Conservation (phyloP, 1,140 invertebrate genomes). For the Drosophila mauritiana region DNA sequence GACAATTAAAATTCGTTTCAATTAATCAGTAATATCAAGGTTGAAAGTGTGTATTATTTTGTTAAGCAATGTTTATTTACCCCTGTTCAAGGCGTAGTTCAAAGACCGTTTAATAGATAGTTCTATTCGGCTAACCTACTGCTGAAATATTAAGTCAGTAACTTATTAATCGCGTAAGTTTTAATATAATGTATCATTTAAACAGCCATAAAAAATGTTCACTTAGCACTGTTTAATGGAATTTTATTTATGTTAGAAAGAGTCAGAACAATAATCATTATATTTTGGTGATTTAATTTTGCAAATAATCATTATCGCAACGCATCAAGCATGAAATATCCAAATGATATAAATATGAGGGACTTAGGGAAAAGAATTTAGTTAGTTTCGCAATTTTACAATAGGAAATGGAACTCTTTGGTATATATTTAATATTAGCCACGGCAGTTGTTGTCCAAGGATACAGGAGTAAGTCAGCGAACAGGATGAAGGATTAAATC, state of each 20-base stretch:
- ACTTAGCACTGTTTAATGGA: constrained; percentile 1
- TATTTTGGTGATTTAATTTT: constrained; percentile 21
- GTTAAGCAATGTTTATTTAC: neutral
- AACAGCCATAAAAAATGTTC: neutral
- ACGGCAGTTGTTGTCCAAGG: neutral
- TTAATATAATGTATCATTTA: neutral
- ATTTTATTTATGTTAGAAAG: neutral
- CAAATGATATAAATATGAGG: constrained; percentile 22
- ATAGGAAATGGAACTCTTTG: neutral
- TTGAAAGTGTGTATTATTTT: neutral
- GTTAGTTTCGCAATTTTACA: constrained; percentile 7
- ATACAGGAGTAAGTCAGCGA: constrained; percentile 41
- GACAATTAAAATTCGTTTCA: neutral
- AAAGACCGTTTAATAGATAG: neutral
- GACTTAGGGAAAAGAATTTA: constrained; percentile 1
- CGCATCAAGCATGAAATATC: constrained; percentile 14
- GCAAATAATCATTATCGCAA: constrained; percentile 26
- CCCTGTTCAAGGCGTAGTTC: neutral
- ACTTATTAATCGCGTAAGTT: neutral
- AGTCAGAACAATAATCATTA: neutral
- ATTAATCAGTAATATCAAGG: constrained; percentile 5
- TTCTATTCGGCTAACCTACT: constrained; percentile 3
- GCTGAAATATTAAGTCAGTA: neutral
- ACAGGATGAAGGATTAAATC: neutral
- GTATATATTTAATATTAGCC: constrained; percentile 11